Evolutionary conservation across 2,888 invertebrate genomes (phyloP), one percentile per base, ranked within the genome.

Genomic region (Mechanitis messenoides): DNA sequence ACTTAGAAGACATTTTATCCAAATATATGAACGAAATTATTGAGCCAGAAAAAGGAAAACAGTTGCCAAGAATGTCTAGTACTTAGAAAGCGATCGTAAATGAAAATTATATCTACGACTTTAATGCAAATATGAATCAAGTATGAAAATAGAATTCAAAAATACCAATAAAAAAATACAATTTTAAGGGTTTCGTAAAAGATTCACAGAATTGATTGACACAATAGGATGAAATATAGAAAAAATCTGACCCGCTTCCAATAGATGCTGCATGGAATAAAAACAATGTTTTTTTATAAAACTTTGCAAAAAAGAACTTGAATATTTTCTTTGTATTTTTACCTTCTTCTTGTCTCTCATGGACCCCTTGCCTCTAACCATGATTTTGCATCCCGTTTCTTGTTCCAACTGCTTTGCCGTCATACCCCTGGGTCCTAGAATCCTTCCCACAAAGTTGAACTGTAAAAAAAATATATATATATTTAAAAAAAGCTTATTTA

Each of bases 311-410:
- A 20, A 20, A 20, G 20, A 68, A 68, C 68, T 64, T 64, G 61
- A 53, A 60, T 62, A 64, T 57, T 59, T 53, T 62, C 31, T 57
- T 46, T 58, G 59, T 54, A 64, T 47, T 60, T 91, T 91, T 92
- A 98, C 99, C 97, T 99, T 99, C 92, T 98, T 97, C 93, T 98
- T 98, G 90, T 99, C 98, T 88, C 99, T 93, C 98, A 99, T 99
- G 65, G 98, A 98, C 69, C 99, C 99, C 91, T 98, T 98, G 84
- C 99, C 99, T 92, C 99, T 94, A 80, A 99, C 98, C 99, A 99
- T 99, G 81, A 99, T 99, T 94, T 99, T 99, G 92, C 99, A 99
- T 75, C 99, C 99, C 77, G 99, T 99, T 92, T 99, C 99, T 91
- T 98, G 98, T 91, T 99, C 99, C 86, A 99, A 91, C 92, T 99